phyloP scores from a whole-genome alignment of 2,797 vertebrate genomes.

The Nannoperca australis region DNA sequence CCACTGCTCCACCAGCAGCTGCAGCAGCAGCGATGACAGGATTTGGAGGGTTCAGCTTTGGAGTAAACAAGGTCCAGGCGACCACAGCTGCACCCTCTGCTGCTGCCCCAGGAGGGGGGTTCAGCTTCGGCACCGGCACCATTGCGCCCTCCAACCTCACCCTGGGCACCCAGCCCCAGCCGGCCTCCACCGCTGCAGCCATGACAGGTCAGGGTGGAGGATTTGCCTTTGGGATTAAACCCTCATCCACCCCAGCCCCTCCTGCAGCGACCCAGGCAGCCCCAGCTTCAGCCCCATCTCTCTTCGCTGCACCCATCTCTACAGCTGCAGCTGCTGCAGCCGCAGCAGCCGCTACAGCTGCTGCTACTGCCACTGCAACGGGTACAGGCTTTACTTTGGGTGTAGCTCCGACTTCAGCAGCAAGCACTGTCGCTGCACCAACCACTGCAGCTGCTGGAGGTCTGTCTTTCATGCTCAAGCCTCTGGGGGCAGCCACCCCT shows the following conservation, averaged over 20 bases:
- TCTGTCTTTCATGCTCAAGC: conserved; percentile 81
- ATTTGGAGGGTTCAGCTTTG: conserved; percentile 80
- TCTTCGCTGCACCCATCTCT: conserved; percentile 81
- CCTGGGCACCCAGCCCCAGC: conserved; percentile 68
- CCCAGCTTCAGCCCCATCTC: conserved; percentile 65
- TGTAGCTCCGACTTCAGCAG: conserved; percentile 36
- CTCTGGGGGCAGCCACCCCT: conserved; percentile 70
- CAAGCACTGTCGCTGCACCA: conserved; percentile 45
- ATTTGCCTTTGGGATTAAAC: conserved; percentile 87
- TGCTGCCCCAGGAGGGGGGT: conserved; percentile 73
- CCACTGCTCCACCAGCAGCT: background rate
- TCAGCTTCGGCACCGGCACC: conserved; percentile 72
- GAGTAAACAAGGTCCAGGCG: conserved; percentile 78
- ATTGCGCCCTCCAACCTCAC: conserved; percentile 73
- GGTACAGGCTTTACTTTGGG: conserved; percentile 74
- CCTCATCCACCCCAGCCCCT: conserved; percentile 83
- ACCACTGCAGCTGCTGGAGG: conserved; percentile 61
- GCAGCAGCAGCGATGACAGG: conserved; percentile 7
- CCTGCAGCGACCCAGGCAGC: conserved; percentile 51
- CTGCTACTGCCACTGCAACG: conserved; percentile 52
- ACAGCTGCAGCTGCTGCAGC: conserved; percentile 41
- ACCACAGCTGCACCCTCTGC: conserved; percentile 59
- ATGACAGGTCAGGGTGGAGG: conserved; percentile 67
- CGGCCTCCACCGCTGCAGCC: conserved; percentile 34
- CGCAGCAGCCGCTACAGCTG: conserved; percentile 33